Conservation (phyloP, 2,888 invertebrate species). For the Belgica antarctica region DNA sequence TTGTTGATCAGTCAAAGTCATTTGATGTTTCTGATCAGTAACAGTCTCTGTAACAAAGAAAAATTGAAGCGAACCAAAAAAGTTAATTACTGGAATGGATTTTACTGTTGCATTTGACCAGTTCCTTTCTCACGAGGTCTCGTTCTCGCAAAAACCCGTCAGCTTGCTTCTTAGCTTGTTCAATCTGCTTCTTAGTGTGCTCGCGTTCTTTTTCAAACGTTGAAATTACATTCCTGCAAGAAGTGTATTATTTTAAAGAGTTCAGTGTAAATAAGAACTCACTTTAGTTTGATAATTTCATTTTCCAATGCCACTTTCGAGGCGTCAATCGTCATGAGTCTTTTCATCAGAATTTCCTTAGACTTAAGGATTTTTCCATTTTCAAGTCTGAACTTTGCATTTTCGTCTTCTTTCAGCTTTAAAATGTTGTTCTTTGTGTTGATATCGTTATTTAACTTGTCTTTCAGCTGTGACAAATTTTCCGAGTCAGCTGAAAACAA, state of each 20-base stretch:
- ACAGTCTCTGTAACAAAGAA: constrained; percentile 29
- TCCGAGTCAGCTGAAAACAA: constrained; percentile 52
- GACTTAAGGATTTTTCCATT: constrained; percentile 51
- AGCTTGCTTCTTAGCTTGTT: constrained; percentile 50
- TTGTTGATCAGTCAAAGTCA: constrained; percentile 52
- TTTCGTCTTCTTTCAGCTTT: constrained; percentile 53
- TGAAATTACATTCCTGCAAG: constrained; percentile 35
- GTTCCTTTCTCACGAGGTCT: constrained; percentile 51
- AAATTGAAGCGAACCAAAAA: not conserved
- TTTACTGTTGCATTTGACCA: constrained; percentile 50
- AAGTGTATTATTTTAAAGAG: too few species aligned
- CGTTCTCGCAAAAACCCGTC: constrained; percentile 52
- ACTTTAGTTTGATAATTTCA: constrained; percentile 51
- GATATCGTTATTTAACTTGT: constrained; percentile 51
- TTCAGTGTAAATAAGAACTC: not conserved
- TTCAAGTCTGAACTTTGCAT: constrained; percentile 51
- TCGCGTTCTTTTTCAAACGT: constrained; percentile 45
- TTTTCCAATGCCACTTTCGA: constrained; percentile 50
- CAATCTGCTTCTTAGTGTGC: constrained; percentile 45
- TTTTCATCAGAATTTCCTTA: constrained; percentile 51
- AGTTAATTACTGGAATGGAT: not conserved
- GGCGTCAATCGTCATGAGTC: constrained; percentile 50
- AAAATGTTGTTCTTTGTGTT: constrained; percentile 51
- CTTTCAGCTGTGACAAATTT: constrained; percentile 51
- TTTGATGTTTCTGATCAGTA: constrained; percentile 43